Evolutionary conservation across 2,797 vertebrate genomes (phyloP), one percentile per base, ranked within the genome.

Genomic region (Girardinus metallicus): DNA sequence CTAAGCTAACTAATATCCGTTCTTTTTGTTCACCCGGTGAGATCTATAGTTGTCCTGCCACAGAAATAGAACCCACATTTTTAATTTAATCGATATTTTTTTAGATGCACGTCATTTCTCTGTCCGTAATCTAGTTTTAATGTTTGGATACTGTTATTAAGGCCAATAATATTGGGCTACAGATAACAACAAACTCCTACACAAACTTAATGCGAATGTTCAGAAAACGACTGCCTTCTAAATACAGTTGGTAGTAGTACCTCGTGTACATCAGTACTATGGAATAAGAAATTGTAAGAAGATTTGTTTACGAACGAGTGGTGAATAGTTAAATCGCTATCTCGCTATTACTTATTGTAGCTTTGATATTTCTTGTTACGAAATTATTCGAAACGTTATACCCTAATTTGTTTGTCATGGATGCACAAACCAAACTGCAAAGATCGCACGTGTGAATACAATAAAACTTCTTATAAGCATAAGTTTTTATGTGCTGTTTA

Each of bases 1-100:
- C 83, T 87, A 90, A 78, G 79, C 31, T 66, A 81, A 39, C 53
- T 23, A 62, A 75, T 47, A 23, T 1, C 15, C 11, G 0, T 29
- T 46, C 1, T 2, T 51, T 10, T 11, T 4, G 23, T 23, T 44
- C 34, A 1, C 6, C 5, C 11, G 41, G 36, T 43, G 11, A 13
- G 23, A 44, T 15, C 13, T 26, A 26, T 26, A 23, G 21, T 68
- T 66, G 15, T 39, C 21, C 9, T 26, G 5, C 21, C 39, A 43
- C 8, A n/a, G 3, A 16, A 44, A 44, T 26, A 29, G 4, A 70
- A 2, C 6, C 5, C 6, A 44, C 2, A 44, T 43, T 29, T 71
- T 71, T 13, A 23, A 5, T 29, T 44, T 26, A 68, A 26, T 39
- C 39, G 11, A 12, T 29, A 13, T 26, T 29, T 68, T 68, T 68